These are phyloP conservation scores for Drepana arcuata DNA, from an alignment of 1,140 invertebrate genomes.

Conservation along the genomic window DNA sequence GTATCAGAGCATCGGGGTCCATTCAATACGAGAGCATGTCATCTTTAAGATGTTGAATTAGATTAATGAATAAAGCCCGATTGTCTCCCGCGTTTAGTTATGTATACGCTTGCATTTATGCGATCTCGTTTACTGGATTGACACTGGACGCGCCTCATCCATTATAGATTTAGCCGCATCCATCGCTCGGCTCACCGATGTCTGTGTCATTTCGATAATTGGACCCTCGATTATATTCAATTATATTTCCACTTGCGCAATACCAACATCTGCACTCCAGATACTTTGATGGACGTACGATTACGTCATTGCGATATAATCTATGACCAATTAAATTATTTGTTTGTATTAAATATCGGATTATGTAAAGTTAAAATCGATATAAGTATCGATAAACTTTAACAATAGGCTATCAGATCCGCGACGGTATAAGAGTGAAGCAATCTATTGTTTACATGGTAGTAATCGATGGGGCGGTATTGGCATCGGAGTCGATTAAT, in stretches of 20 bases:
- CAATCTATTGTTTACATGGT: no score
- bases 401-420: no score
- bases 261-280: constrained; percentile 45
- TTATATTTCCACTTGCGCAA: constrained; percentile 50
- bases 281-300: constrained; percentile 42
- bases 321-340: constrained; percentile 43
- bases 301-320: constrained; percentile 41
- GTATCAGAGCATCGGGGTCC: no score
- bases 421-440: no score
- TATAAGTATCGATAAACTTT: no score
- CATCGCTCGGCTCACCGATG: constrained; percentile 29
- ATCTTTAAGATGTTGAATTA: no score
- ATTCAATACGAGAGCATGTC: no score
- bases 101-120: constrained; percentile 49
- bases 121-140: constrained; percentile 59
- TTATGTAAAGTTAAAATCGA: no score
- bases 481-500: constrained; percentile 33
- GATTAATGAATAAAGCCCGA: constrained; percentile 52
- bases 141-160: constrained; percentile 58
- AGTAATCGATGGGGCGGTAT: not conserved
- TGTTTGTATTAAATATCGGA: constrained; percentile 25
- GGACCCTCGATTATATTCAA: constrained; percentile 51
- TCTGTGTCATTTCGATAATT: constrained; percentile 68
- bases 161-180: constrained; percentile 61
- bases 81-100: constrained; percentile 55